These are phyloP conservation scores for Ochropleura leucogaster DNA, from an alignment of 2,888 invertebrate genomes.

Conservation along the genomic window DNA sequence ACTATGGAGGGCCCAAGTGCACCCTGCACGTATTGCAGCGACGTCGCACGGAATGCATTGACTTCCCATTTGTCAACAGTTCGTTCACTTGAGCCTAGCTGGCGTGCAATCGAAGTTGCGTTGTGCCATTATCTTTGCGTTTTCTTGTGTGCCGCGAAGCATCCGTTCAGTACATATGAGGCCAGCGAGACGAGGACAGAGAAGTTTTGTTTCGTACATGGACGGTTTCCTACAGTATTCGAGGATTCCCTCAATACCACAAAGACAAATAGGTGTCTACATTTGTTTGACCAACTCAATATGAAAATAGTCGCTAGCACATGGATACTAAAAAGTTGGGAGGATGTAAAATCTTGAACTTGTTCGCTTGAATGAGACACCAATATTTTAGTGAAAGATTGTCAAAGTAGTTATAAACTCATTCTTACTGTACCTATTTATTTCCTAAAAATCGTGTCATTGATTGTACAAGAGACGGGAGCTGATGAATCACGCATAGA, in stretches of 20 bases:
- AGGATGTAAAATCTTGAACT: not conserved
- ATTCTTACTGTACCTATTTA: not conserved
- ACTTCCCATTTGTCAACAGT: constrained; percentile 57
- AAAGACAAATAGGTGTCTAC: not conserved
- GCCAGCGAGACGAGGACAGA: constrained; percentile 11
- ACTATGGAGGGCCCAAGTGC: not conserved
- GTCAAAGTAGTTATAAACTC: not conserved
- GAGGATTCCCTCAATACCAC: not conserved
- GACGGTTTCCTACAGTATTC: not conserved
- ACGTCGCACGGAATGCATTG: constrained; percentile 22
- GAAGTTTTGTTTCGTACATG: not conserved
- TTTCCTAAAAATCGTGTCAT: constrained; percentile 7
- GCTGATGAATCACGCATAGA: constrained; percentile 30
- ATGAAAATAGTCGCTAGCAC: no score
- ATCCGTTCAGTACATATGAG: constrained; percentile 41
- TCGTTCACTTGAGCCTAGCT: constrained; percentile 40
- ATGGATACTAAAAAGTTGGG: not conserved
- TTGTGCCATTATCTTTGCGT: constrained; percentile 41
- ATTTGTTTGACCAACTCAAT: no score
- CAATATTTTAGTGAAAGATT: not conserved
- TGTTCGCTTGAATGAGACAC: not conserved
- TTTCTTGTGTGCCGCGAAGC: constrained; percentile 48
- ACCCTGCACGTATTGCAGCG: constrained; percentile 24
- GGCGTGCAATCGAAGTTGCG: constrained; percentile 51
- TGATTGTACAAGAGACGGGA: constrained; percentile 34